These are phyloP conservation scores for Arothron firmamentum DNA, from an alignment of 2,113 vertebrate species.

Conservation along the genomic window DNA sequence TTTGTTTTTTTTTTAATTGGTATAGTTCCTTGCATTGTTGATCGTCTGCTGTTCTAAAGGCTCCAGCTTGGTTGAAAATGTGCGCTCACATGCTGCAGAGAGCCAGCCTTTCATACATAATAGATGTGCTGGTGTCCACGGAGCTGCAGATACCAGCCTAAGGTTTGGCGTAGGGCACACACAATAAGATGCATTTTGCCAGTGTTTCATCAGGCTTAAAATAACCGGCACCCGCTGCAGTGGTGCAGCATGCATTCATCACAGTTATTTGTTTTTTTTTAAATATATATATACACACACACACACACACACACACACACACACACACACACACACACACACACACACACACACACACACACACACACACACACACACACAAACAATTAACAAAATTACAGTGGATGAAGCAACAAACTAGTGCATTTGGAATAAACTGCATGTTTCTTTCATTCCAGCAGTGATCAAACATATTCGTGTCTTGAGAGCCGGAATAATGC, in stretches of 20 bases:
- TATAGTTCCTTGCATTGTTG: not conserved
- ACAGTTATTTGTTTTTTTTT: no score
- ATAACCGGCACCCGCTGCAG: slow-evolving; percentile 33
- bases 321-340: no score
- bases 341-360: no score
- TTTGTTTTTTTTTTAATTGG: no score
- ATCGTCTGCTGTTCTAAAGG: slow-evolving; percentile 13
- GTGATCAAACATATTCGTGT: slow-evolving; percentile 61
- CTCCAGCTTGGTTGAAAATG: slow-evolving; percentile 16
- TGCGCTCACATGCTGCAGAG: slow-evolving; percentile 32
- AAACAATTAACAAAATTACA: no score
- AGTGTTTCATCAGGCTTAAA: slow-evolving; percentile 33
- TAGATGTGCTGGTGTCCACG: slow-evolving; percentile 45
- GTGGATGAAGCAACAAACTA: slow-evolving; percentile 40
- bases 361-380: no score
- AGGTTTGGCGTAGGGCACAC: slow-evolving; percentile 12
- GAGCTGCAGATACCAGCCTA: slow-evolving; percentile 31
- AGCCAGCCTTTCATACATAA: slow-evolving; percentile 48
- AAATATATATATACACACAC: no score
- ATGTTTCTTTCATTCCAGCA: slow-evolving; percentile 19
- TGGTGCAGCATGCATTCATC: slow-evolving; percentile 1
- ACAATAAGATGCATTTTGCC: slow-evolving; percentile 17
- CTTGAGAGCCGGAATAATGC: slow-evolving; percentile 33
- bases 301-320: no score
- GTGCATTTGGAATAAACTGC: slow-evolving; percentile 44